Percentiles rank a stretch among this genome's conserved stretches.
Evolutionary conservation across 2,888 invertebrate species (phyloP).

Genomic region (Acanthosepion esculentum): DNA sequence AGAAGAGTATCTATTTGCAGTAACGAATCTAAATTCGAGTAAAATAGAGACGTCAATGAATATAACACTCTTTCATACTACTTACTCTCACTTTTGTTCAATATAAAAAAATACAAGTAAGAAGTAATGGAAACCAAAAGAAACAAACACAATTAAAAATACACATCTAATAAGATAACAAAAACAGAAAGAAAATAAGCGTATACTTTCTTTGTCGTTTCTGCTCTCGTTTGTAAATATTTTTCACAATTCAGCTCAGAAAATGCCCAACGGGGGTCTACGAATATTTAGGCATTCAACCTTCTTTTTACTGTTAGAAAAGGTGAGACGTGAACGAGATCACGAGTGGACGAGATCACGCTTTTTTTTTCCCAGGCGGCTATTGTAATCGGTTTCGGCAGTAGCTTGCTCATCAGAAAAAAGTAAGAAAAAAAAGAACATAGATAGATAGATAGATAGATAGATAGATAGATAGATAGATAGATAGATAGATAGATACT

Average conservation of each 20-base stretch:
- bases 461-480: not conserved
- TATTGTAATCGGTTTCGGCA: not conserved
- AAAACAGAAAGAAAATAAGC: not conserved
- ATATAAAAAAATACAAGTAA: too few species aligned
- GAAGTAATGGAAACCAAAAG: too few species aligned
- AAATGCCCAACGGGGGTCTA: not conserved
- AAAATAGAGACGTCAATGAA: too few species aligned
- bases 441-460: not conserved
- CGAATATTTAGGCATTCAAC: constrained; percentile 14
- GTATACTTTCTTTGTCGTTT: not conserved
- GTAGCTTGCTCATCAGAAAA: not conserved
- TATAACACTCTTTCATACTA: too few species aligned
- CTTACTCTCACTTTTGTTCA: too few species aligned
- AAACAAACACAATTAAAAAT: too few species aligned
- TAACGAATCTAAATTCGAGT: too few species aligned
- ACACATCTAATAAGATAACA: not conserved
- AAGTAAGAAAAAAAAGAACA: not conserved
- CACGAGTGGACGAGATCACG: constrained; percentile 2
- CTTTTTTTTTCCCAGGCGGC: not conserved
- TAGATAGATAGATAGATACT: not conserved
- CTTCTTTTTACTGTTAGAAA: not conserved
- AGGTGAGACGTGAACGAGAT: constrained; percentile 33
- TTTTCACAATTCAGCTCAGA: not conserved
- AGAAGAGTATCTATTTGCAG: too few species aligned
- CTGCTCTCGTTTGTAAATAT: not conserved